A percentile compares a stretch with the other conserved stretches of the same genome.
Conservation (phyloP, 2,113 vertebrate species). For the Rissa tridactyla region DNA sequence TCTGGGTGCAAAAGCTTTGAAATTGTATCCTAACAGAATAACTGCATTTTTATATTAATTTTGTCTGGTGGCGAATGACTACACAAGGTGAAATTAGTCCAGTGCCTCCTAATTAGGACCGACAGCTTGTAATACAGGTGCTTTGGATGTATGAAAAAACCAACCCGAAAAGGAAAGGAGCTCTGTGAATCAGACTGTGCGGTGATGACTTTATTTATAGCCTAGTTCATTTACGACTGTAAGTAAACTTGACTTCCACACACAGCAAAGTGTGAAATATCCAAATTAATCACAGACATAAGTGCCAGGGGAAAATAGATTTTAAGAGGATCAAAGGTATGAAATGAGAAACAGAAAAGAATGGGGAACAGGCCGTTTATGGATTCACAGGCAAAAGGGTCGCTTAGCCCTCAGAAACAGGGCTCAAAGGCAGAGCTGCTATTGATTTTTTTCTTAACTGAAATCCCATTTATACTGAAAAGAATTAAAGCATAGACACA, state of each 20-base stretch:
- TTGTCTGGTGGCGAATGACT: not conserved
- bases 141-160: not conserved
- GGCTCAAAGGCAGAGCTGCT: not conserved
- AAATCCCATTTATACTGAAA: conserved; percentile 16
- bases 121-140: not conserved
- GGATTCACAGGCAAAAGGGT: not conserved
- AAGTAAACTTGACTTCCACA: conserved; percentile 25
- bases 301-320: not conserved
- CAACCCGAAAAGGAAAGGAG: not conserved
- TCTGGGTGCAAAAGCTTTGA: not conserved
- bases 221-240: not conserved
- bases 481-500: not conserved
- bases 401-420: not conserved
- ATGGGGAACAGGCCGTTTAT: not conserved
- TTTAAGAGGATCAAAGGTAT: conserved; percentile 12
- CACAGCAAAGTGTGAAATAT: conserved; percentile 39
- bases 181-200: not conserved
- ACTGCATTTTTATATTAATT: not conserved
- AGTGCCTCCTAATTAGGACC: not conserved
- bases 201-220: conserved; percentile 40
- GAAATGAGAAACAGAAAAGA: not conserved
- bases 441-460: conserved; percentile 2
- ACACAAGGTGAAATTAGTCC: not conserved
- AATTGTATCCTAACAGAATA: not conserved
- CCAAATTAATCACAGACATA: not conserved